Evolutionary conservation across 2,888 invertebrate genomes (phyloP).

Genomic region (Pollenia labialis): DNA sequence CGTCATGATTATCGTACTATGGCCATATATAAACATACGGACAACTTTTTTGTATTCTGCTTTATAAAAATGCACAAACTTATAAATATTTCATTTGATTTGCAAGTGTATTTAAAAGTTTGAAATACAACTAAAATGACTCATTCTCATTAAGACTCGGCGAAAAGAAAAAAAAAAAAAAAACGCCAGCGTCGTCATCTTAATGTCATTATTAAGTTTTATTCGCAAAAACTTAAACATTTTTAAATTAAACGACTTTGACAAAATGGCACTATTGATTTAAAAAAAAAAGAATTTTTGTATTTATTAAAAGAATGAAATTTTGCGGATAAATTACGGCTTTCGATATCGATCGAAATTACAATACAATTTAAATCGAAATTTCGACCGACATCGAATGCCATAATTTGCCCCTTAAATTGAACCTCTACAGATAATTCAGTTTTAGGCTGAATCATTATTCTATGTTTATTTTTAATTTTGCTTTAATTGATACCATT

Average conservation of each 20-base stretch:
- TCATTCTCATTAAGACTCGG: constrained; percentile 45
- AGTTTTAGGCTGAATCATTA: too few species aligned
- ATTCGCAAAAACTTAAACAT: not conserved
- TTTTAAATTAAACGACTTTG: constrained; percentile 25
- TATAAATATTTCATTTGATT: constrained; percentile 39
- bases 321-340: too few species aligned
- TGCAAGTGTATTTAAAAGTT: constrained; percentile 23
- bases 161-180: constrained; percentile 43
- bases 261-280: constrained; percentile 14
- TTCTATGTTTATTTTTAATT: too few species aligned
- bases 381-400: too few species aligned
- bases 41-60: not conserved
- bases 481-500: too few species aligned
- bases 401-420: too few species aligned
- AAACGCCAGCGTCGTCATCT: constrained; percentile 39
- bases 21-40: constrained; percentile 27
- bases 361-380: too few species aligned
- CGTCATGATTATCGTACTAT: not conserved
- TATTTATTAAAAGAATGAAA: not conserved
- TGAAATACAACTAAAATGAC: constrained; percentile 62
- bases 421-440: too few species aligned
- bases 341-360: too few species aligned
- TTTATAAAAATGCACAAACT: not conserved
- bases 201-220: constrained; percentile 31
- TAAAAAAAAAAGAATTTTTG: not conserved